Base-by-base conservation (phyloP, 2,888 invertebrate genomes). In the Prenolepis imparis region DNA sequence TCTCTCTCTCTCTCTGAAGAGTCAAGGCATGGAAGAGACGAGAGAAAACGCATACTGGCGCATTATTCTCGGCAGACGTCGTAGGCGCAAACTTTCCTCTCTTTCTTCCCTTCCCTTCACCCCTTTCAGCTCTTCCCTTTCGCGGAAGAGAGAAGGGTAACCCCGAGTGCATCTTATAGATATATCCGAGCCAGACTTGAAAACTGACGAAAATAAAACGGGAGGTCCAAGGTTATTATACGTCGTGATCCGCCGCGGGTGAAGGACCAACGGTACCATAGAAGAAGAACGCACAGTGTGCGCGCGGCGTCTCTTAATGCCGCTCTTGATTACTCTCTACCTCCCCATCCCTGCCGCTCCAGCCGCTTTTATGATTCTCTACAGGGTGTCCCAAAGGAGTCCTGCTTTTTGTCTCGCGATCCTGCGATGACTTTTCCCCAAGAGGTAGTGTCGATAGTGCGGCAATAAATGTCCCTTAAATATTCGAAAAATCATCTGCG, bases 131-230 rank as follows among this genome's bases (percentile, higher is more conserved):
- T 52, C 32, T 21, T 21, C 24, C 21, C 52, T 44, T 15, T 63
- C 28, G 28, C 44, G 63, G 36, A 18, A n/a, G 73, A n/a, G 73
- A 59, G 59, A 28, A 12, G 41, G n/a, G 15, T 41, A 28, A 41
- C 18, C 41, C 18, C 41, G 63, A 44, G 44, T 41, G 41, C 28
- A 63, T 74, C 74, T 73, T 48, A 48, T 32, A 74, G 44, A 61
- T 44, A 61, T 44, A 41, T 28, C 5, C 44, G 52, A 28, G 44
- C 39, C 18, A 18, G 44, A 74, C 74, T 74, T 74, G 64, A 74
- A 74, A 74, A 74, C 74, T 63, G 63, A 74, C 74, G 63, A 74
- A 74, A 74, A 74, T 74, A 63, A 74, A 63, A 32, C 63, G 32
- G 4, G 36, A 44, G 74, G 21, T 21, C 63, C 44, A 74, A 48